phyloP scores from a whole-genome alignment of 2,113 vertebrate genomes.

The Ursus arctos region DNA sequence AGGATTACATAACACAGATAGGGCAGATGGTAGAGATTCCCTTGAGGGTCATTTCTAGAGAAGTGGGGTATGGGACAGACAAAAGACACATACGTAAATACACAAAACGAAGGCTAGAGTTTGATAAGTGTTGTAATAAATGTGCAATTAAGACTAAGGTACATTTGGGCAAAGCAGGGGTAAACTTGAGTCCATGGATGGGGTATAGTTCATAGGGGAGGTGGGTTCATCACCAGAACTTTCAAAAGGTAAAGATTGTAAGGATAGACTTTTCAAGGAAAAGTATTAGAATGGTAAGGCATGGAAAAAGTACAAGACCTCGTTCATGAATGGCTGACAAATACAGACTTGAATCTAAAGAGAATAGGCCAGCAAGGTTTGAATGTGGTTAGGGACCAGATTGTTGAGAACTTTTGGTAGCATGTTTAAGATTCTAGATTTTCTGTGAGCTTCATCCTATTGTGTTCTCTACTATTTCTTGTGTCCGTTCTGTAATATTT shows the following conservation, averaged over 20 bases:
- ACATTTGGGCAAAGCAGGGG: background rate
- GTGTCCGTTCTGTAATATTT: background rate
- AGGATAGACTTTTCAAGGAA: background rate
- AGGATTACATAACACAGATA: background rate
- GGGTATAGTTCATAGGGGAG: background rate
- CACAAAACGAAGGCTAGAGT: background rate
- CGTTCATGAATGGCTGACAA: background rate
- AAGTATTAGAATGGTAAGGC: background rate
- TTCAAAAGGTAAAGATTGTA: background rate
- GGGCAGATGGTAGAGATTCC: background rate
- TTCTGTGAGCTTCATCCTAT: background rate
- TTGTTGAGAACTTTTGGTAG: background rate
- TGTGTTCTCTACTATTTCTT: background rate
- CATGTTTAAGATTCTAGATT: background rate
- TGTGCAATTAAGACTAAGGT: background rate
- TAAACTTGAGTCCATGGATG: background rate
- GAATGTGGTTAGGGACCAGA: background rate
- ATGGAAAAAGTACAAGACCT: background rate
- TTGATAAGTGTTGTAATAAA: background rate
- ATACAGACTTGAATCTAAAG: background rate
- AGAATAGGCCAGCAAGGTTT: background rate
- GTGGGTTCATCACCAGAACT: background rate
- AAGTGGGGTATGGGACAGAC: background rate
- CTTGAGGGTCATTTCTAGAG: background rate
- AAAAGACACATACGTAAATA: background rate